These are phyloP conservation scores for Drosophila pachea DNA, from an alignment of 1,140 invertebrate genomes.

Conservation along the genomic window DNA sequence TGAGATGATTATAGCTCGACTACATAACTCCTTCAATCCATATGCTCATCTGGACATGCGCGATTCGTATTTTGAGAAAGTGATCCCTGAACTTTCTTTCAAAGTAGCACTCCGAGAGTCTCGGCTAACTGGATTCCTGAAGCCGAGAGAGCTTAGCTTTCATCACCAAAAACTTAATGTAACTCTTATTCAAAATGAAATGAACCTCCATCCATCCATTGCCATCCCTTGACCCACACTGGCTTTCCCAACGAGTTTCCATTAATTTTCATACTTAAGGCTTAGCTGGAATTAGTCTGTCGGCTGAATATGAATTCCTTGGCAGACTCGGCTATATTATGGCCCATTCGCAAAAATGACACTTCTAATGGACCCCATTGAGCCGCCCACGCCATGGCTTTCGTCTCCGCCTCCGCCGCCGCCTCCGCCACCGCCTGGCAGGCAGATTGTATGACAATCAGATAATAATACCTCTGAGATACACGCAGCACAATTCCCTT, in stretches of 20 bases:
- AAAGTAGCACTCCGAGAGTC: no score
- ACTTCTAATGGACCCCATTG: slow-evolving; percentile 17
- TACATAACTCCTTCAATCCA: no score
- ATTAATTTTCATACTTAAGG: not conserved
- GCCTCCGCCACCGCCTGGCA: not conserved
- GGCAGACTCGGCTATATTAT: not conserved
- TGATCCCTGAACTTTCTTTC: no score
- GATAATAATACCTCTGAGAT: slow-evolving; percentile 75
- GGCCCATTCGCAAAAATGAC: slow-evolving; percentile 12
- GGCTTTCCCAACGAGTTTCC: not conserved
- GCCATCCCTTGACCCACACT: not conserved
- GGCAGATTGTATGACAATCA: slow-evolving; percentile 61
- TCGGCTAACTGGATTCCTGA: no score
- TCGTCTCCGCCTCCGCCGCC: not conserved
- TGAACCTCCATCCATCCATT: not conserved
- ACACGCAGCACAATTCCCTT: slow-evolving; percentile 72
- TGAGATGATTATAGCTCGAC: no score
- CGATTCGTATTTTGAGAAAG: no score
- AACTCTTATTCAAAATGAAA: not conserved
- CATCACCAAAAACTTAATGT: no score
- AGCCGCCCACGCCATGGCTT: not conserved
- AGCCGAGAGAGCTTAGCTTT: no score
- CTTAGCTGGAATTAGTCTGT: not conserved
- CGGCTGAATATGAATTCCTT: not conserved
- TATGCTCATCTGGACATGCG: no score